Evolutionary conservation across 2,888 invertebrate genomes (phyloP).

Genomic region (Hesperia comma): DNA sequence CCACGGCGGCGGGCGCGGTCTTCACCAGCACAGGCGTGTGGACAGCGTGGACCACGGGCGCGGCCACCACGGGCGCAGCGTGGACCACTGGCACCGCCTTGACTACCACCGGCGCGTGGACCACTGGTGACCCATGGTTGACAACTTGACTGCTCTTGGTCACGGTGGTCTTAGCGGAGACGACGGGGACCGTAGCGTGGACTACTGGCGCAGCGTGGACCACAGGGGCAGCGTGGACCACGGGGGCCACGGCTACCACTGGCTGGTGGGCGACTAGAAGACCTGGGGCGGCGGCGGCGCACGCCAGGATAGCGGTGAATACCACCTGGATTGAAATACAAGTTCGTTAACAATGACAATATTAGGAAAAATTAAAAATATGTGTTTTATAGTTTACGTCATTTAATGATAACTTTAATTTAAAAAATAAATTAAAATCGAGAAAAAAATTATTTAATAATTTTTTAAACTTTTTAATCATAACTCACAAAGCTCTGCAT

Average conservation of each 20-base stretch:
- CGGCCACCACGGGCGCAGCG: conserved; percentile 54
- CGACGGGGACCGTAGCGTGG: conserved; percentile 57
- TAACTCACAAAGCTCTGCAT: conserved; percentile 77
- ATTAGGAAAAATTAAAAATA: no score
- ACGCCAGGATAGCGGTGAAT: conserved; percentile 78
- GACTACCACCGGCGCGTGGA: conserved; percentile 56
- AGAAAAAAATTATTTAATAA: background rate
- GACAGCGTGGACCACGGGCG: conserved; percentile 42
- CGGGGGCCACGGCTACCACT: conserved; percentile 58
- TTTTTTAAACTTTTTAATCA: no score
- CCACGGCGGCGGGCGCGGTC: conserved; percentile 69
- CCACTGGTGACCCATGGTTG: conserved; percentile 70
- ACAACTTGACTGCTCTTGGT: conserved; percentile 78
- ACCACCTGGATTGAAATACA: conserved; percentile 64
- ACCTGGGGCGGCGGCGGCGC: conserved; percentile 76
- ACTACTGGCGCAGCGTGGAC: conserved; percentile 67
- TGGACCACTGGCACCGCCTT: conserved; percentile 50
- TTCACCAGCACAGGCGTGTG: conserved; percentile 64
- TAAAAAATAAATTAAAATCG: background rate
- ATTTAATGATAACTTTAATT: no score
- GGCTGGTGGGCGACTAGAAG: conserved; percentile 67
- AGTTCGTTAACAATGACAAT: background rate
- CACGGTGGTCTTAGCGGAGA: conserved; percentile 70
- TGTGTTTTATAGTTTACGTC: no score
- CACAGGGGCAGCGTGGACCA: conserved; percentile 38